Percentiles rank a stretch among this genome's conserved stretches.
These are phyloP conservation scores for Megalops cyprinoides DNA, from an alignment of 2,797 vertebrate genomes.

Conservation along the genomic window DNA sequence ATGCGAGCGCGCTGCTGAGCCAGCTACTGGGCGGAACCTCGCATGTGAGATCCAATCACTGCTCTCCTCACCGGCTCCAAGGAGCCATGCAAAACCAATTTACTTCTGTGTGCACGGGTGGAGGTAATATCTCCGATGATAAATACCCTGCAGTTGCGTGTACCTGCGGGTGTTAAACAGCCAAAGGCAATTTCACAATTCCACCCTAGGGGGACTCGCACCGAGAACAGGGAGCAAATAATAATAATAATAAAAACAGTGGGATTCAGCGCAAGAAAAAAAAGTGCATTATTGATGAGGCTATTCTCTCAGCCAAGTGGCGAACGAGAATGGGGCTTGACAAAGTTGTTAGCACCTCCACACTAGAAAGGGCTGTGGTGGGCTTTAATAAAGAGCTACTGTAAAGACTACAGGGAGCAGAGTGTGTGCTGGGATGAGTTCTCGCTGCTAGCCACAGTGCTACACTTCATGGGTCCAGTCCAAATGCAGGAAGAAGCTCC, in stretches of 20 bases:
- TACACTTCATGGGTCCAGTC: not conserved
- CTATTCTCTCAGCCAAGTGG: constrained; percentile 26
- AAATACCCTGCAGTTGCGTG: constrained; percentile 25
- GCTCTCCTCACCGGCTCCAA: not conserved
- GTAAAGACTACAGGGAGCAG: not conserved
- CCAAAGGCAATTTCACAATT: constrained; percentile 17
- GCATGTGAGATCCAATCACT: constrained; percentile 26
- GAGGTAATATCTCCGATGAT: constrained; percentile 37
- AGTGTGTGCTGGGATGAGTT: not conserved
- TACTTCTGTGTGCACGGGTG: constrained; percentile 27
- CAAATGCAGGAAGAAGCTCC: no score
- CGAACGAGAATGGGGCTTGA: constrained; percentile 9
- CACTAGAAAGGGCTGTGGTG: not conserved
- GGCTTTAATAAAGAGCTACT: not conserved
- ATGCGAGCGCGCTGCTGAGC: not conserved
- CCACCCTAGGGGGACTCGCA: constrained; percentile 13
- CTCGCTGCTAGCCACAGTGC: not conserved
- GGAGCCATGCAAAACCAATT: constrained; percentile 36
- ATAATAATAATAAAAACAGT: not conserved
- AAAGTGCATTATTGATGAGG: constrained; percentile 36
- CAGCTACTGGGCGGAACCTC: not conserved
- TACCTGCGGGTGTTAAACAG: constrained; percentile 36
- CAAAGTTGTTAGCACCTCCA: not conserved
- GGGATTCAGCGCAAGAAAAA: constrained; percentile 31
- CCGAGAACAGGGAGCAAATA: constrained; percentile 26